phyloP scores from a whole-genome alignment of 2,113 vertebrate species.

The Alaudala cheleensis region DNA sequence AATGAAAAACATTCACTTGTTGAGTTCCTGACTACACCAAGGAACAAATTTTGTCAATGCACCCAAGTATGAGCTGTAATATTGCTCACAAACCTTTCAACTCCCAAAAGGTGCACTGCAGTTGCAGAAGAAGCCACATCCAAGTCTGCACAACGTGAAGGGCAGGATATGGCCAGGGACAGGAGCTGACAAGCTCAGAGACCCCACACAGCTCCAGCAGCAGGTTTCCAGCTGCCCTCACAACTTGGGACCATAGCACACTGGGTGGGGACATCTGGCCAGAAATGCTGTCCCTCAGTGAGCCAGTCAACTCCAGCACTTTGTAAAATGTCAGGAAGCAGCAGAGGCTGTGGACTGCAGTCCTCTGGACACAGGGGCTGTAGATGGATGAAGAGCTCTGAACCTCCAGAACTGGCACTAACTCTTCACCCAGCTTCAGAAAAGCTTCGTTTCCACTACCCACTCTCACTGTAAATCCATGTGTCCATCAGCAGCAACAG shows the following conservation, averaged over 20 bases:
- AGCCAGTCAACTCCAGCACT: background rate
- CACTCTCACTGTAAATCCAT: background rate
- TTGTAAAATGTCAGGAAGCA: background rate
- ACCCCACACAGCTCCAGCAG: background rate
- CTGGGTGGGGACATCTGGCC: background rate
- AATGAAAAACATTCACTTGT: background rate
- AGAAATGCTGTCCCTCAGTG: background rate
- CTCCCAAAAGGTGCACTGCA: background rate
- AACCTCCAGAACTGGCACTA: background rate
- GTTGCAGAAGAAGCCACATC: background rate
- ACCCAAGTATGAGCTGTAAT: background rate
- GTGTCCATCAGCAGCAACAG: background rate
- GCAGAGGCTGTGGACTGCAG: background rate
- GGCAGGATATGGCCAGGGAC: background rate
- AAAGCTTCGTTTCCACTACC: background rate
- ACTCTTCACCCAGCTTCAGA: background rate
- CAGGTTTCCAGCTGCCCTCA: background rate
- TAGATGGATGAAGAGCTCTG: background rate
- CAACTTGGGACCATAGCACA: accelerated
- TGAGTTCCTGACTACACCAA: background rate
- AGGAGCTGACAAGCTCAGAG: background rate
- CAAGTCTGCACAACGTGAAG: accelerated
- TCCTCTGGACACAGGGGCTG: background rate
- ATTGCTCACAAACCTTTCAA: background rate
- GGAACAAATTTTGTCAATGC: background rate